These are phyloP conservation scores for Agrochola circellaris DNA, from an alignment of 2,888 invertebrate genomes.

Conservation along the genomic window DNA sequence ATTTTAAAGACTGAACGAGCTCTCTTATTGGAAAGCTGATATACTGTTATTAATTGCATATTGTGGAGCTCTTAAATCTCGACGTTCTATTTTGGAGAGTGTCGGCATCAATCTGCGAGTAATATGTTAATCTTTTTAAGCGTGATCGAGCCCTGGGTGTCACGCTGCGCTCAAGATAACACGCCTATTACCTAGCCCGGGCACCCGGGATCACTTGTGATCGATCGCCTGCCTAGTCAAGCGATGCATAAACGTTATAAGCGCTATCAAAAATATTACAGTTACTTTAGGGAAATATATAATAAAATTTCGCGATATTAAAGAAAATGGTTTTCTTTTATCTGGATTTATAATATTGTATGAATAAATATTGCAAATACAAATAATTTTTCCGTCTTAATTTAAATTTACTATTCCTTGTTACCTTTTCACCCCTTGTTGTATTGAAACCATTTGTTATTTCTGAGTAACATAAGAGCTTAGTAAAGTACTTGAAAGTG, in stretches of 20 bases:
- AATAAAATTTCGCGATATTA: conserved; percentile 6
- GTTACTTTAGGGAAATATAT: conserved; percentile 36
- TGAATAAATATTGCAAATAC: conserved; percentile 7
- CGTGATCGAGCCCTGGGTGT: conserved; percentile 76
- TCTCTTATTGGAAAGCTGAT: conserved; percentile 74
- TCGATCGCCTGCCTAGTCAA: conserved; percentile 73
- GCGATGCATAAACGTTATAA: conserved; percentile 44
- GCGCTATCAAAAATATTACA: conserved; percentile 38
- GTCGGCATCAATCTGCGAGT: conserved; percentile 75
- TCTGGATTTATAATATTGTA: conserved; percentile 3
- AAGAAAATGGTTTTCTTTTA: conserved; percentile 21
- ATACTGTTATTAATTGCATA: conserved; percentile 74
- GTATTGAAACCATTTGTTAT: conserved; percentile 32
- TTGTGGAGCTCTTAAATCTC: conserved; percentile 70
- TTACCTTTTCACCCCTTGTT: background rate
- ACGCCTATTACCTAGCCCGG: conserved; percentile 72
- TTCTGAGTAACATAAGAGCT: conserved; percentile 47
- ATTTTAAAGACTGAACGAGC: conserved; percentile 78
- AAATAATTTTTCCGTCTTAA: background rate
- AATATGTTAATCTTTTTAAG: conserved; percentile 84
- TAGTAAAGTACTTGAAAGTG: conserved; percentile 60
- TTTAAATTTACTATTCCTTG: background rate
- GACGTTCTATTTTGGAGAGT: conserved; percentile 68
- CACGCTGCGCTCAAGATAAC: conserved; percentile 76
- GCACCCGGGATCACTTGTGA: conserved; percentile 67